Evolutionary conservation across 2,113 vertebrate species (phyloP).

Genomic region (Lepus timidus): DNA sequence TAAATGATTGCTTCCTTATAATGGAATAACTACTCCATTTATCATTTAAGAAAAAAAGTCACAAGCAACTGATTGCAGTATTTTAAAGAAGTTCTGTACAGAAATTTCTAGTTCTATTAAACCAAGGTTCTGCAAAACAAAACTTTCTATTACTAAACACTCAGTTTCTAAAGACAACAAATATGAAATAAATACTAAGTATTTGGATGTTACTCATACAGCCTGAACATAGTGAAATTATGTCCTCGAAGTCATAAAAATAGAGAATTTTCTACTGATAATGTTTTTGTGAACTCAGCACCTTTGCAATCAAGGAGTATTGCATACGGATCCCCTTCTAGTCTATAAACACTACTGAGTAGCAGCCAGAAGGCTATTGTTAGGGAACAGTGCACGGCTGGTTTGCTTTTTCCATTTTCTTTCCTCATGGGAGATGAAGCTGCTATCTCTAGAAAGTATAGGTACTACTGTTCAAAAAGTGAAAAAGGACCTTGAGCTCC

Average conservation of each 20-base stretch:
- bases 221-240: background rate
- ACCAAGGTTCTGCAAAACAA: conserved; percentile 35
- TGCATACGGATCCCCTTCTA: background rate
- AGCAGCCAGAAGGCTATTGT: background rate
- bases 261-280: conserved; percentile 24
- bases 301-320: background rate
- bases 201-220: background rate
- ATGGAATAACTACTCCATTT: conserved; percentile 5
- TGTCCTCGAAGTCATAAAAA: conserved; percentile 37
- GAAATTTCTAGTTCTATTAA: conserved; percentile 19
- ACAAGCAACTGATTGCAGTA: conserved; percentile 25
- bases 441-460: conserved; percentile 14
- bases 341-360: background rate
- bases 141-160: conserved; percentile 3
- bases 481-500: background rate
- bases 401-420: conserved; percentile 46
- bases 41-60: background rate
- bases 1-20: conserved; percentile 44
- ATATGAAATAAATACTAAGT: conserved; percentile 11
- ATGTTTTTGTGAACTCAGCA: conserved; percentile 6
- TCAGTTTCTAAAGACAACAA: conserved; percentile 40
- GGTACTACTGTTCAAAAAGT: conserved; percentile 27
- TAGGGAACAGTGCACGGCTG: background rate
- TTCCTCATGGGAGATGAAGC: background rate
- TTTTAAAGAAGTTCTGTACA: conserved; percentile 41